A percentile compares a stretch with the other conserved stretches of the same genome.
Conservation (phyloP, 2,113 vertebrate species). For the Psephotus haematonotus region DNA sequence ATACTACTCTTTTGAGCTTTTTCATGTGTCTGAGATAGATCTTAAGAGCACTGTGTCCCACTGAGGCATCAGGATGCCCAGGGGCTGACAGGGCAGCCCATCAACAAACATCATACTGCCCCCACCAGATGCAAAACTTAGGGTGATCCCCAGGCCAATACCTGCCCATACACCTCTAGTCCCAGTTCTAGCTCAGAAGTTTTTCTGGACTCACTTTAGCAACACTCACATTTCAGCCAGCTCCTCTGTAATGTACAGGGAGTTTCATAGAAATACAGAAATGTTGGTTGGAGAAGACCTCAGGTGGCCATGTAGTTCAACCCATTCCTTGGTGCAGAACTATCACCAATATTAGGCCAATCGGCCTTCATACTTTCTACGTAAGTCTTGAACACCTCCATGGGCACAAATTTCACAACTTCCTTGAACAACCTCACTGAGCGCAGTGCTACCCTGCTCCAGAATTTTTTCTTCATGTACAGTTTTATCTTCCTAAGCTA, state of each 20-base stretch:
- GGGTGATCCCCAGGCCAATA: background rate
- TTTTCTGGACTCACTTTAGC: background rate
- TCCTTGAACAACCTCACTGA: background rate
- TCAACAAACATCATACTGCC: background rate
- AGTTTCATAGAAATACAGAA: background rate
- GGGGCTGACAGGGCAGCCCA: background rate
- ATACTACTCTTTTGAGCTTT: background rate
- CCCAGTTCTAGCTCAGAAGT: background rate
- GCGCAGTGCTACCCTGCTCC: fast-evolving
- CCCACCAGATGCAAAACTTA: background rate
- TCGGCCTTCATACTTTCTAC: background rate
- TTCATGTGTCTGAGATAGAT: background rate
- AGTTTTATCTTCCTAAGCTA: background rate
- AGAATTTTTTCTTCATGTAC: background rate
- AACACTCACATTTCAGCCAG: background rate
- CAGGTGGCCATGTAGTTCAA: background rate
- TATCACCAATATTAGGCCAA: background rate
- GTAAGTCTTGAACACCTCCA: background rate
- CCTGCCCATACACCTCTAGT: background rate
- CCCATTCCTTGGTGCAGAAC: background rate
- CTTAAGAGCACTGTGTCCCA: background rate
- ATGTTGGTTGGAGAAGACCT: background rate
- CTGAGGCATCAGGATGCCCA: background rate
- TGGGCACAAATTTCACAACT: background rate
- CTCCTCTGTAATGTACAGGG: background rate